Evolutionary conservation across 30 jellyfish, hydroid and myxozoan genomes (phyloP).

Genomic region (Aurelia aurita): DNA sequence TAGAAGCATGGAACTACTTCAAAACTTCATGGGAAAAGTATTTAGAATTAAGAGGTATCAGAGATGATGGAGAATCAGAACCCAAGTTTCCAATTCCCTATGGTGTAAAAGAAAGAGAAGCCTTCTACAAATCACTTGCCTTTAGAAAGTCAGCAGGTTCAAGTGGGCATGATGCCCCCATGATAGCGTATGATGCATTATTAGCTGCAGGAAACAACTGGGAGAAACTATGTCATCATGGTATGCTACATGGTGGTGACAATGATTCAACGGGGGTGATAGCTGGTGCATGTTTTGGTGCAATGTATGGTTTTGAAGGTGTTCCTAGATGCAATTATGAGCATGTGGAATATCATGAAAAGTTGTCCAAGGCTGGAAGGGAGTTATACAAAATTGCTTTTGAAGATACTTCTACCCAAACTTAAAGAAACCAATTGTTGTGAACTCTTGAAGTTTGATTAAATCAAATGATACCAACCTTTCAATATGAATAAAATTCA

Average conservation of each 20-base stretch:
- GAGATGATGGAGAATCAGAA: slow-evolving; percentile 56
- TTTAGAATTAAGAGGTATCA: slow-evolving; percentile 56
- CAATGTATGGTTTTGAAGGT: slow-evolving; percentile 81
- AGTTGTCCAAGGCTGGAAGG: slow-evolving; percentile 74
- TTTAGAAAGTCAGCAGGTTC: slow-evolving; percentile 85
- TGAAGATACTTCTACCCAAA: slow-evolving; percentile 18
- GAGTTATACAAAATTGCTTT: slow-evolving; percentile 56
- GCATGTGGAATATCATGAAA: slow-evolving; percentile 74
- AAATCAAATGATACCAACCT: too few relatives aligned
- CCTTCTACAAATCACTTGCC: slow-evolving; percentile 79
- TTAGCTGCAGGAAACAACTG: slow-evolving; percentile 78
- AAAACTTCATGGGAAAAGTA: slow-evolving; percentile 69
- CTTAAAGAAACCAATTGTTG: too few relatives aligned
- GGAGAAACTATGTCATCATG: slow-evolving; percentile 93
- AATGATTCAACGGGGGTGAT: slow-evolving; percentile 96
- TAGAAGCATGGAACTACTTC: slow-evolving; percentile 81
- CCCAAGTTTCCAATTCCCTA: slow-evolving; percentile 81
- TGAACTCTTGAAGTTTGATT: too few relatives aligned
- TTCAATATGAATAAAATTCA: too few relatives aligned
- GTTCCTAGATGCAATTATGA: slow-evolving; percentile 80
- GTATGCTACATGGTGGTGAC: slow-evolving; percentile 95
- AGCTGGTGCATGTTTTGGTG: slow-evolving; percentile 96
- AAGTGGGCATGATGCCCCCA: slow-evolving; percentile 99
- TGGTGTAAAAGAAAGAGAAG: slow-evolving; percentile 86
- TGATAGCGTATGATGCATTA: slow-evolving; percentile 99